Base-by-base conservation (phyloP, 2,113 vertebrate genomes). In the Psammodynastes pulverulentus region DNA sequence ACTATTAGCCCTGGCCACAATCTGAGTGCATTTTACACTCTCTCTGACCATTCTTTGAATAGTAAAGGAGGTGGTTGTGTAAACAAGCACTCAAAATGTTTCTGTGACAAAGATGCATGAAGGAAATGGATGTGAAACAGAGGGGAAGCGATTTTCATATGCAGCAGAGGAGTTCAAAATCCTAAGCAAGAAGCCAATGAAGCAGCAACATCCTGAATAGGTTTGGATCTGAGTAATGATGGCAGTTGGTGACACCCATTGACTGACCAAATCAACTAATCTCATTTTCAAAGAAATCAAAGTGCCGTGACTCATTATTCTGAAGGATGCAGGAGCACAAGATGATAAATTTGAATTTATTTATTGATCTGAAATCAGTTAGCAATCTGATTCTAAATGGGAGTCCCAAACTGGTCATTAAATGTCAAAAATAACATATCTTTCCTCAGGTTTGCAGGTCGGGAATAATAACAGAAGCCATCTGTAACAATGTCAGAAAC, bases 401-500 rank as follows among this genome's bases (percentile, higher is more conserved):
- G n/a, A 54, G 12, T 45, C 24, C 3, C 49, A 87, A 34, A 87
- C 7, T 29, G 29, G 29, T 49, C 0, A 5, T 29, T 86, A 49
- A 29, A 26, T 86, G 23, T 29, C n/a, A 84, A 9, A 54, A 29
- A 17, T 46, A 67, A 29, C 43, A 91, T 3, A 67, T 2, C n/a
- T 34, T 51, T 67, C 85, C 12, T 87, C 54, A 67, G 90, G 34
- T 26, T 52, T 17, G 19, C 43, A 72, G 53, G 24, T 53, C 24
- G 1, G 1, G n/a, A 51, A 86, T 51, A 88, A 79, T 79, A 72
- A 85, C 48, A 39, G 88, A 54, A 62, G 48, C 39, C 72, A 93
- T 92, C 89, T 1, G 53, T 51, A 79, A 92, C 79, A 39, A 85
- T 88, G 92, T 56, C 79, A 92, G 85, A 45, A 93, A 58, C 92